Base-by-base conservation (phyloP, 2,797 vertebrate genomes). In the Pristis pectinata region DNA sequence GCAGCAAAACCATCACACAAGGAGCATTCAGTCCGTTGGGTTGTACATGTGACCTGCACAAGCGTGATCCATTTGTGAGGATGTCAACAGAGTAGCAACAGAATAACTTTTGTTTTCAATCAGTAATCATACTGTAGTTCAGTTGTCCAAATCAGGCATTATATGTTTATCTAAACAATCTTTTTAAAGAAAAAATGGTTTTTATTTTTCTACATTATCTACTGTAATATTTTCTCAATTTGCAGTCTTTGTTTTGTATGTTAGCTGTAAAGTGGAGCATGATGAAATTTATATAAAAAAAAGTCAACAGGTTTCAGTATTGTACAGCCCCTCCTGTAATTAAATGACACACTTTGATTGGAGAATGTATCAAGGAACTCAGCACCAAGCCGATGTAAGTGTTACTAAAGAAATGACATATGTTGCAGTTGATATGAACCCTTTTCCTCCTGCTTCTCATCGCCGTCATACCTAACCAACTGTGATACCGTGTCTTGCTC, bases 121-220 rank as follows among this genome's bases (percentile, higher is more conserved):
- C 70, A 7, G 24, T 74, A 74, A 76, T 91, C 70, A 34, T 70
- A 56, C n/a, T 56, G 41, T 94, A 44, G 92, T 94, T 76, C 70
- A 64, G 11, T 49, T 76, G 92, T 76, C 49, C 70, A 94, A 94
- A 76, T 76, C 41, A 6, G 53, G 53, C 70, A 94, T 34, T 93
- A 6, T 85, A 85, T 30, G 83, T 87, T 74, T 76, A 49, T 24
- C 70, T 94, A 22, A 94, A 76, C 44, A 53, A 30, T 49, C 92
- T 94, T 94, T 89, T 91, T 89, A 59, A 67, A 64, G 37, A 49
- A 93, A 76, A 3, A 67, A 67, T 30, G 15, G 44, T 41, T 94
- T 74, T 94, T 53, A 76, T 94, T 94, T 94, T 94, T 94, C 92
- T 94, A 94, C 92, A 76, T 94, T 53, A 76, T 34, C 67, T 76